Evolutionary conservation across 2,797 vertebrate genomes (phyloP).

Genomic region (Pogonophryne albipinna): DNA sequence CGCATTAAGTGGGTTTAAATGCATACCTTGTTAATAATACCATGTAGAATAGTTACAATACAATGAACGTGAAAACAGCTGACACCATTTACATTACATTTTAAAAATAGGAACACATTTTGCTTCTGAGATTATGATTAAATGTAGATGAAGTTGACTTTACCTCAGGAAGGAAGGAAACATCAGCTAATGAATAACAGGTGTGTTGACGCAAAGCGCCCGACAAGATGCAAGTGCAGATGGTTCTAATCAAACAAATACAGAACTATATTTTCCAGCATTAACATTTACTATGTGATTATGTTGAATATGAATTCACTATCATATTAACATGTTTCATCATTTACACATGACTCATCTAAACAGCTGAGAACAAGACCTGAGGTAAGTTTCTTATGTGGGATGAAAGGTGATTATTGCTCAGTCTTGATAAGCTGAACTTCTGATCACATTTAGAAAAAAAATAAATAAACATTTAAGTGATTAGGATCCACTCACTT

Average conservation of each 20-base stretch:
- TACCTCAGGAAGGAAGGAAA: neutral
- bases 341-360: neutral
- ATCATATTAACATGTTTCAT: no score
- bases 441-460: neutral
- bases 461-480: neutral
- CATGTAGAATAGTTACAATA: no score
- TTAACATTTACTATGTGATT: neutral
- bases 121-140: conserved; percentile 9
- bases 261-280: neutral
- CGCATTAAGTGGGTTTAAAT: neutral
- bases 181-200: conserved; percentile 6
- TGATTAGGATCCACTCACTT: neutral
- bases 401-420: neutral
- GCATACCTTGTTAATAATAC: neutral
- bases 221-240: neutral
- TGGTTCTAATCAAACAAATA: neutral
- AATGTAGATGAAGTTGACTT: conserved; percentile 43
- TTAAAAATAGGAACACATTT: conserved; percentile 19
- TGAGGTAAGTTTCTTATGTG: neutral
- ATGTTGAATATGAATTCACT: neutral
- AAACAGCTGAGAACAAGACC: neutral
- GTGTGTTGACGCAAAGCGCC: neutral
- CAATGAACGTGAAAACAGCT: neutral
- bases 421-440: neutral
- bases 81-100: neutral